Conservation (phyloP, 2,888 invertebrate genomes). For the Oasisia sp. region DNA sequence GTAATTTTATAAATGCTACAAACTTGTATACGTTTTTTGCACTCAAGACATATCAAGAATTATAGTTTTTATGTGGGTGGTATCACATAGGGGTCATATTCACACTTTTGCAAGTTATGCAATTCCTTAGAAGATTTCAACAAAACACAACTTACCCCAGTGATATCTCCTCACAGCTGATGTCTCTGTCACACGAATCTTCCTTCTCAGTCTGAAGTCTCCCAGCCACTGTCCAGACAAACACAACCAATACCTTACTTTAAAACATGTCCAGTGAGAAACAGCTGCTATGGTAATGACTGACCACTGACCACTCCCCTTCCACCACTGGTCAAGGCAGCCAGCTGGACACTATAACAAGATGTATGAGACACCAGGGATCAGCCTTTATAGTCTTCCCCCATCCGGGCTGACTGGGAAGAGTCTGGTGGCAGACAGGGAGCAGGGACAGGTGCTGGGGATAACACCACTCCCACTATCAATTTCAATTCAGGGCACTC, state of each 20-base stretch:
- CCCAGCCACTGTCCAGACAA: not conserved
- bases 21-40: too few species aligned
- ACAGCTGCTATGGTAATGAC: not conserved
- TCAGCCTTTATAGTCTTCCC: not conserved
- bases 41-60: too few species aligned
- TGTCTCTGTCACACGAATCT: not conserved
- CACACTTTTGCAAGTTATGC: too few species aligned
- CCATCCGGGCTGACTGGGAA: not conserved
- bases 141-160: not conserved
- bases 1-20: too few species aligned
- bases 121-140: not conserved
- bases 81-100: too few species aligned
- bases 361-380: not conserved
- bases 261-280: not conserved
- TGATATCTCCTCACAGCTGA: not conserved
- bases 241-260: not conserved
- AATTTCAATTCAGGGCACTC: not conserved
- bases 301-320: constrained; percentile 14
- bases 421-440: not conserved
- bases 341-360: constrained; percentile 9
- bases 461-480: not conserved
- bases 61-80: too few species aligned
- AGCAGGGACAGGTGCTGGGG: not conserved
- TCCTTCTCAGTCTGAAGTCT: not conserved
- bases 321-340: not conserved